Conservation (phyloP, 2,888 invertebrate species). For the Aphrophora alni region DNA sequence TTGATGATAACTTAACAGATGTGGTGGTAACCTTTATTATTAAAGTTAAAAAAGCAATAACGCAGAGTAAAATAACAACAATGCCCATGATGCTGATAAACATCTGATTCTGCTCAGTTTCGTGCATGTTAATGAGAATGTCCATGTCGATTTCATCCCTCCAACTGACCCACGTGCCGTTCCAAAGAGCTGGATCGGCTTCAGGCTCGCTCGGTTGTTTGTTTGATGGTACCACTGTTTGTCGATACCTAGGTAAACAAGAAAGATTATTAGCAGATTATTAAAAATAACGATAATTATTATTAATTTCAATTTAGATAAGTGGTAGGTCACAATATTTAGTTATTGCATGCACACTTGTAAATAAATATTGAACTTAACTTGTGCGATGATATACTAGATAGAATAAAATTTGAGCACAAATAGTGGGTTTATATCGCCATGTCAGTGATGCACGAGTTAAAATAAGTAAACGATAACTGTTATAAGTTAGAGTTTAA, state of each 20-base stretch:
- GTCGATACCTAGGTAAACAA: constrained; percentile 54
- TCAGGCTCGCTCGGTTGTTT: constrained; percentile 59
- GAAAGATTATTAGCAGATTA: neutral
- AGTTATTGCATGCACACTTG: too few species aligned
- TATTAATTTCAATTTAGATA: constrained; percentile 9
- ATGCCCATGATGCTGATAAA: neutral
- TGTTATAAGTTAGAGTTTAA: too few species aligned
- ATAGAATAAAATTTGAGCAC: too few species aligned
- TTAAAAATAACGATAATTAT: neutral
- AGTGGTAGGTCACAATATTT: neutral
- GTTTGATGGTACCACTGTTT: constrained; percentile 58
- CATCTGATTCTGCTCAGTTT: neutral
- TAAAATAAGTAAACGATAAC: too few species aligned
- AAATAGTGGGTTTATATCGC: too few species aligned
- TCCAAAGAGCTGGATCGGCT: constrained; percentile 63
- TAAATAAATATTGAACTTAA: too few species aligned
- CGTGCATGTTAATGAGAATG: constrained; percentile 53
- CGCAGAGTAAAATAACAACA: neutral
- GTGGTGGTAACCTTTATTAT: neutral
- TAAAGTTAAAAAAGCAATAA: neutral
- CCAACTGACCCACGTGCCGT: constrained; percentile 67
- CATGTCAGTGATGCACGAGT: too few species aligned
- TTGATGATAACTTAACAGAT: neutral
- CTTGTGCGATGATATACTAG: too few species aligned
- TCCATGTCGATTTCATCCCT: constrained; percentile 42